A percentile compares a stretch with the other conserved stretches of the same genome.
These are phyloP conservation scores for Halcyon malimbica DNA, from an alignment of 2,113 vertebrate species.

Conservation along the genomic window DNA sequence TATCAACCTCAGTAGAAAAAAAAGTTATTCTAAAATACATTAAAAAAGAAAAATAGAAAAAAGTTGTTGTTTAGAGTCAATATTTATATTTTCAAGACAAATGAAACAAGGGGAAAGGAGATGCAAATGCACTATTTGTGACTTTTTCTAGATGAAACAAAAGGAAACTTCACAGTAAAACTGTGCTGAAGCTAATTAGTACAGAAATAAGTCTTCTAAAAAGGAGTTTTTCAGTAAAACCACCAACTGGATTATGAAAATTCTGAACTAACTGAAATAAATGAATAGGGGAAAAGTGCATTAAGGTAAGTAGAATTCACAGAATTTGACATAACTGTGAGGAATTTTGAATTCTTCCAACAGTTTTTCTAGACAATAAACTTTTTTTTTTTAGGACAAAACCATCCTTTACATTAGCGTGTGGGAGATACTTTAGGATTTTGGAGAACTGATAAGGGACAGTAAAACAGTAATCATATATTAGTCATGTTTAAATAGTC, in stretches of 20 bases:
- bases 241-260: neutral
- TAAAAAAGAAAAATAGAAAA: neutral
- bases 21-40: neutral
- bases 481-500: neutral
- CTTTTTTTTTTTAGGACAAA: neutral
- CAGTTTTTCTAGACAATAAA: neutral
- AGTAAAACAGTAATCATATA: neutral
- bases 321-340: neutral
- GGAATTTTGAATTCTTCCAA: neutral
- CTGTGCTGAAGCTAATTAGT: neutral
- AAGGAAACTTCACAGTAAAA: neutral
- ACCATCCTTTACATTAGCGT: neutral
- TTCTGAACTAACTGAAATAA: neutral
- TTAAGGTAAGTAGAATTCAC: neutral
- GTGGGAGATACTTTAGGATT: neutral
- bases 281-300: neutral
- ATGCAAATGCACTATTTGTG: neutral
- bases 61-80: neutral
- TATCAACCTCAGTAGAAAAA: neutral
- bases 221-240: neutral
- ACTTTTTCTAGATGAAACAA: neutral
- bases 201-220: neutral
- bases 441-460: neutral
- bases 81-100: neutral
- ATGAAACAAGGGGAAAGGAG: neutral